Evolutionary conservation across 2,797 vertebrate genomes (phyloP).

Genomic region (Knipowitschia caucasica): DNA sequence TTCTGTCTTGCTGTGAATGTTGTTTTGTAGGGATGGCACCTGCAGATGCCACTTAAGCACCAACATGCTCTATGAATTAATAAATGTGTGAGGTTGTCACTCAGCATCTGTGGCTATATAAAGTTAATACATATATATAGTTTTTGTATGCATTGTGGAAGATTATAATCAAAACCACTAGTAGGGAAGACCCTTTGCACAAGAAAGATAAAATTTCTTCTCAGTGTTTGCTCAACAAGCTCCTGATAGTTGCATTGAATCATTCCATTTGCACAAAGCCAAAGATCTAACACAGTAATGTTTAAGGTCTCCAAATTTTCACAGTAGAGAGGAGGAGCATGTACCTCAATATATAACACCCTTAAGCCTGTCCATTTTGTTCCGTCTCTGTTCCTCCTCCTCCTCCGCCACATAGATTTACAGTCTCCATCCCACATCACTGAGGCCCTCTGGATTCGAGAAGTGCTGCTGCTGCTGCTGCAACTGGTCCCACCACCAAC

Average conservation of each 20-base stretch:
- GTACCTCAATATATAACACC: conserved; percentile 86
- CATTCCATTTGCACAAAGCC: background rate
- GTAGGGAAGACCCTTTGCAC: no score
- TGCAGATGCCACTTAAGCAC: background rate
- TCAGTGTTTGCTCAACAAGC: no score
- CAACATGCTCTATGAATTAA: no score
- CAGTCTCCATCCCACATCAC: conserved; percentile 61
- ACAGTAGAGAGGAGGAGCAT: conserved; percentile 84
- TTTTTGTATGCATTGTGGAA: no score
- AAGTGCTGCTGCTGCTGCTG: conserved; percentile 32
- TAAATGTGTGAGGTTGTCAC: no score
- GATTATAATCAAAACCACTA: no score
- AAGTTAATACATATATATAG: no score
- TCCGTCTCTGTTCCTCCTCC: conserved; percentile 78
- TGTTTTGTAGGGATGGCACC: background rate
- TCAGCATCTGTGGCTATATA: no score
- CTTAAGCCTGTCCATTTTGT: conserved; percentile 76
- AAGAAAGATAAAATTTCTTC: no score
- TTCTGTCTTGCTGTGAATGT: background rate
- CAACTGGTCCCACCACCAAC: conserved; percentile 29
- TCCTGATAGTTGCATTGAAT: no score
- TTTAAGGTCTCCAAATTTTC: conserved; percentile 58
- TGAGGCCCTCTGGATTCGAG: conserved; percentile 46
- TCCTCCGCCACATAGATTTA: conserved; percentile 70
- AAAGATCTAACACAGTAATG: conserved; percentile 68